phyloP scores from a whole-genome alignment of 2,113 vertebrate genomes.

The Bettongia penicillata region DNA sequence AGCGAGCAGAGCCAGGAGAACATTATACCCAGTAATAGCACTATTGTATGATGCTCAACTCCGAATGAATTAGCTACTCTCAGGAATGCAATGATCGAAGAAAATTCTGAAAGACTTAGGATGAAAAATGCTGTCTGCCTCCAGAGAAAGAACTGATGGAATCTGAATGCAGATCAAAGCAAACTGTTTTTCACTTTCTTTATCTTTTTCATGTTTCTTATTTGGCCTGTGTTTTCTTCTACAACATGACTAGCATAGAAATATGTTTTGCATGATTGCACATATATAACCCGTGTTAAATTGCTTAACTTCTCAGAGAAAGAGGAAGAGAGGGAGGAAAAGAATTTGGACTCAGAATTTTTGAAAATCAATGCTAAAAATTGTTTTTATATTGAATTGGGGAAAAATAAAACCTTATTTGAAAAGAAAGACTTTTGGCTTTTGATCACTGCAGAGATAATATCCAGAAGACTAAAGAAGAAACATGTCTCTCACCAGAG shows the following conservation, averaged over 20 bases:
- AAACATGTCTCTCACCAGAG: background rate
- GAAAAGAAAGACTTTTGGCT: background rate
- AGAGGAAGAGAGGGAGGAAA: background rate
- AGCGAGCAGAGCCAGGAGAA: background rate
- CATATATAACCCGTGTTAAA: background rate
- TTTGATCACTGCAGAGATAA: background rate
- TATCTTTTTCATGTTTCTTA: background rate
- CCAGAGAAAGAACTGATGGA: background rate
- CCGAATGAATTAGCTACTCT: background rate
- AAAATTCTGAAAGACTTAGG: background rate
- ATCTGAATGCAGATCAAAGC: background rate
- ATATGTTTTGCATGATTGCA: background rate
- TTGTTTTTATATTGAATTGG: background rate
- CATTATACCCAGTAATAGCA: background rate
- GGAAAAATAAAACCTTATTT: background rate
- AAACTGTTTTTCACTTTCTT: background rate
- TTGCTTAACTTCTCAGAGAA: background rate
- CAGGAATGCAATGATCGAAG: background rate
- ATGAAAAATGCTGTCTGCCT: background rate
- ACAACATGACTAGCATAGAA: background rate
- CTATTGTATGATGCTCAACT: background rate
- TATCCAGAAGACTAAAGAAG: background rate
- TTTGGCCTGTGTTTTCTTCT: background rate
- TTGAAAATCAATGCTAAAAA: background rate
- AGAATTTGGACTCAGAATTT: background rate